Conservation (phyloP, 64 coral and sea anemone species). For the Montipora sp. region DNA sequence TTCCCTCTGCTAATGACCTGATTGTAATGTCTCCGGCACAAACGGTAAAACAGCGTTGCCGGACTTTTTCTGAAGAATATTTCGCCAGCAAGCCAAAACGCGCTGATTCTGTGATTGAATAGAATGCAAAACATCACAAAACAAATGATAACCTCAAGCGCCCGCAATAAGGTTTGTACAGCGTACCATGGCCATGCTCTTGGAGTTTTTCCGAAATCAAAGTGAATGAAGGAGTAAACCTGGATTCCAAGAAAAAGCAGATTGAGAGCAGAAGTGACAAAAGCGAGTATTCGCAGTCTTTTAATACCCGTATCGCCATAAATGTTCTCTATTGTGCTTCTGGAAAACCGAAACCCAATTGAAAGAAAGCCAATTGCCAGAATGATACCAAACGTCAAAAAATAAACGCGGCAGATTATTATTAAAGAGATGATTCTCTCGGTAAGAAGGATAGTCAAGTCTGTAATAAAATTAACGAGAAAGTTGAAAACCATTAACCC, state of each 20-base stretch:
- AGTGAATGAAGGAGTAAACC: conserved; percentile 26
- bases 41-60: conserved; percentile 1
- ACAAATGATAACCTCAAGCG: conserved; percentile 59
- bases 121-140: conserved; percentile 36
- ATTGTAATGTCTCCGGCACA: background rate
- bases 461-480: conserved; percentile 22
- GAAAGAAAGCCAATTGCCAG: conserved; percentile 46
- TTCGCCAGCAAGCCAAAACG: background rate
- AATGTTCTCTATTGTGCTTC: conserved; percentile 8
- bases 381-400: conserved; percentile 49
- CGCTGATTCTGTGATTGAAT: conserved; percentile 19
- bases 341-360: conserved; percentile 52
- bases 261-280: conserved; percentile 23
- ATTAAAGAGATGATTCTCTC: background rate
- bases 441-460: conserved; percentile 19
- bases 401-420: conserved; percentile 65
- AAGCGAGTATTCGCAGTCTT: conserved; percentile 44
- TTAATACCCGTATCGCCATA: conserved; percentile 10
- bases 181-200: conserved; percentile 66
- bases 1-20: no score
- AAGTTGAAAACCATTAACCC: conserved; percentile 28
- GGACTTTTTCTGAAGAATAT: background rate
- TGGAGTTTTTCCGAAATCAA: background rate
- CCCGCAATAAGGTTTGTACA: conserved; percentile 47
- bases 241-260: conserved; percentile 40